Evolutionary conservation across 2,113 vertebrate genomes (phyloP), one percentile per base, ranked within the genome.

Genomic region (Odontophorus gujanensis): DNA sequence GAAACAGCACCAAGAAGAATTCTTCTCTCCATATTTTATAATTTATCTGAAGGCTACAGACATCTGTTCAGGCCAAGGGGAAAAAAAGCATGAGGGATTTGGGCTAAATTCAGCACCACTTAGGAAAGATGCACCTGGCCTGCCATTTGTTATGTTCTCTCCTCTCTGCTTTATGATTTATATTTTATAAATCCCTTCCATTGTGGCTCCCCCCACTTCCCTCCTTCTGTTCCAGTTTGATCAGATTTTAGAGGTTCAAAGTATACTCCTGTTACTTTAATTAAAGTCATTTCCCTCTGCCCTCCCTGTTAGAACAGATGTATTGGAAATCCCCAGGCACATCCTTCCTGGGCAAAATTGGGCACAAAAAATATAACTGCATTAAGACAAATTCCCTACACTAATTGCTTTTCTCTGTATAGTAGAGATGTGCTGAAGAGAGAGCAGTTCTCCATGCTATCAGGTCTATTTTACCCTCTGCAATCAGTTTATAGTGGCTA

Each of bases 21-120:
- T 89, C 47, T 20, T 93, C 81, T 45, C n/a, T 96, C 74, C 81
- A 42, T 93, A 81, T 88, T 95, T 96, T 91, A 90, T 95, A 89
- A 93, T 95, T 93, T 95, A 47, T 87, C 85, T 94, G 74, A 96
- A 94, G 55, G 76, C 84, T 95, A 79, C 65, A 91, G 91, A 85
- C 95, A 96, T 97, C 95, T 96, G 91, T 88, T 96, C 47, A 1
- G 86, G 84, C 84, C 86, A 92, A 94, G 34, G 92, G 85, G 43
- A 57, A 79, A 94, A 90, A 89, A 83, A 73, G 66, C 92, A 95
- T 74, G 69, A 93, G 75, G 71, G 95, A 92, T 83, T 87, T 92
- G 81, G 90, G 90, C 82, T 94, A 97, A 97, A 96, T 97, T 96
- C 90, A 93, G 87, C 61, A 92, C 75, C 78, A 87, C 90, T 95